These are phyloP conservation scores for Rhadinocentrus ornatus DNA, from an alignment of 2,797 vertebrate genomes.

Conservation along the genomic window DNA sequence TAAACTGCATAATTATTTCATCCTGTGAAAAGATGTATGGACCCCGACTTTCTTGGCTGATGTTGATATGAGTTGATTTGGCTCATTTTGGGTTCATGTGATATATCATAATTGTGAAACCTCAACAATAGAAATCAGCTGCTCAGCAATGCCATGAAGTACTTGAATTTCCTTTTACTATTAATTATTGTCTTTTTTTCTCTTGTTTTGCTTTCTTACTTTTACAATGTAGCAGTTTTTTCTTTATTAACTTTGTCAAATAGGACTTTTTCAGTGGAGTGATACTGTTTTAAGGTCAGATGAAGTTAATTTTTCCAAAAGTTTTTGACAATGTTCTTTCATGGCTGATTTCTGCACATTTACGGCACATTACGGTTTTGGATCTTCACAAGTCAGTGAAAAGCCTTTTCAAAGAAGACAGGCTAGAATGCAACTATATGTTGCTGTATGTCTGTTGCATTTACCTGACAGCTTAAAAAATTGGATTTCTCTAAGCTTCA, in stretches of 20 bases:
- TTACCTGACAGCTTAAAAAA: neutral
- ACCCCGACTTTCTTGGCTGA: neutral
- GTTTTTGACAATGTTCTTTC: too few species aligned
- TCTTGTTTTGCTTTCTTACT: neutral
- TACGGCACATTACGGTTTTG: neutral
- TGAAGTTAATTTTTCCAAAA: too few species aligned
- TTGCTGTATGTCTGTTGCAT: neutral
- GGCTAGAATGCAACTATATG: neutral
- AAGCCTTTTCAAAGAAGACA: neutral
- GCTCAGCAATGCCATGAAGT: neutral
- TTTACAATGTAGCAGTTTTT: too few species aligned
- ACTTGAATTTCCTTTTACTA: neutral
- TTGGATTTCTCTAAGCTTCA: neutral
- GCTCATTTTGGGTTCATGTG: neutral
- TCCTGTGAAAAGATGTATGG: neutral
- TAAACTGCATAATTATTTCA: neutral
- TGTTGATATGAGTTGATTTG: neutral
- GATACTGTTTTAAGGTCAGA: too few species aligned
- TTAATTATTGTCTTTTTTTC: too few species aligned
- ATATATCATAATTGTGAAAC: neutral
- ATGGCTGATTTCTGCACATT: neutral
- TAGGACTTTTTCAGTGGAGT: too few species aligned
- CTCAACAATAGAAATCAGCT: neutral
- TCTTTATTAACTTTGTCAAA: too few species aligned
- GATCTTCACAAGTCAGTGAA: neutral